Conservation (phyloP, 2,888 invertebrate genomes). For the Tachina lurida region DNA sequence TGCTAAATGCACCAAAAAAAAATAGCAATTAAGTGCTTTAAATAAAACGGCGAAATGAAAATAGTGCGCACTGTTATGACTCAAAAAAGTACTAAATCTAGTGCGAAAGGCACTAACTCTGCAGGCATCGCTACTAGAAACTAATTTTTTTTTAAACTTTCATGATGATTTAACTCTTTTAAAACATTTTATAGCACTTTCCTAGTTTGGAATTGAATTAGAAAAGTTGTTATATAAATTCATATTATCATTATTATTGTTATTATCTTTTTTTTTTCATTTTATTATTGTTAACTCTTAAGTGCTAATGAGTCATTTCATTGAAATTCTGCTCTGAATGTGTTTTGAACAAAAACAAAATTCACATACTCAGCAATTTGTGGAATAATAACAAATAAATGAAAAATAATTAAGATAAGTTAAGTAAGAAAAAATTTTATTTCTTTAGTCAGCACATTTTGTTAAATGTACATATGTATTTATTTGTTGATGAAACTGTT, state of each 20-base stretch:
- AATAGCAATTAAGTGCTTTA: too few relatives aligned
- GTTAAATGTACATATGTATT: not conserved
- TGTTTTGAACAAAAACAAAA: constrained; percentile 36
- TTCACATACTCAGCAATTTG: constrained; percentile 34
- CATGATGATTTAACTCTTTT: not conserved
- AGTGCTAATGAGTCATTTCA: constrained; percentile 60
- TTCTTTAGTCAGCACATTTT: constrained; percentile 38
- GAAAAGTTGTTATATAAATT: constrained; percentile 19
- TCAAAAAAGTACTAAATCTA: too few relatives aligned
- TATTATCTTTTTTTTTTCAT: constrained; percentile 6
- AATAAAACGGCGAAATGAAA: too few relatives aligned
- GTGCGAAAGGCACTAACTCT: too few relatives aligned
- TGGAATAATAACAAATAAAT: constrained; percentile 33
- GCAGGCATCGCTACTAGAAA: too few relatives aligned
- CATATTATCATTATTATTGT: not conserved
- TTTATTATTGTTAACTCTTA: constrained; percentile 18
- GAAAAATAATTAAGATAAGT: constrained; percentile 30
- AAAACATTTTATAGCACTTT: not conserved
- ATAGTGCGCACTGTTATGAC: too few relatives aligned
- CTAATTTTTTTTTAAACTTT: not conserved
- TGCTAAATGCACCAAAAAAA: too few relatives aligned
- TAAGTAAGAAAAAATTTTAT: constrained; percentile 9
- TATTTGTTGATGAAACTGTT: not conserved
- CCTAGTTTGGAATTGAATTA: constrained; percentile 15
- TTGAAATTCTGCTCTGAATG: constrained; percentile 39